Base-by-base conservation (phyloP, 1,140 invertebrate genomes). In the Battus philenor region DNA sequence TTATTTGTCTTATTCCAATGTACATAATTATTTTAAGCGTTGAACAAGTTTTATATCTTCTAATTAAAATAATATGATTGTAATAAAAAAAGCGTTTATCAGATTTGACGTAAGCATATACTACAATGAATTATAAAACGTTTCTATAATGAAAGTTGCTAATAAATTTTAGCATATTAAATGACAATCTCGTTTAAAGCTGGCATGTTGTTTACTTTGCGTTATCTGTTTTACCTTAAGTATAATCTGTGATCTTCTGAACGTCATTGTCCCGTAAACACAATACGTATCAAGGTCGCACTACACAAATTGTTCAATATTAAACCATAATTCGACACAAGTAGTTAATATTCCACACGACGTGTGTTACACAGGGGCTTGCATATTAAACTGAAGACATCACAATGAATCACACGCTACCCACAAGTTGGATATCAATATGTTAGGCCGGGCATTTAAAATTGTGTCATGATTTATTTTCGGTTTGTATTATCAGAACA, bases 171-270 rank as follows among this genome's bases (percentile, higher is more conserved):
- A n/a, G n/a, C n/a, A n/a, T n/a, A n/a, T n/a, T n/a, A n/a, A n/a
- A n/a, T n/a, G n/a, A n/a, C n/a, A n/a, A n/a, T n/a, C n/a, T n/a
- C n/a, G n/a, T n/a, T n/a, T n/a, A n/a, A n/a, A n/a, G n/a, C n/a
- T n/a, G n/a, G n/a, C n/a, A n/a, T n/a, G n/a, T n/a, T n/a, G n/a
- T n/a, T n/a, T n/a, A n/a, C n/a, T n/a, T n/a, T n/a, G n/a, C n/a
- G n/a, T n/a, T n/a, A n/a, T n/a, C n/a, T n/a, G n/a, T n/a, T n/a
- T 29, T 45, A 55, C 52, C 55, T 53, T 54, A 15, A 45, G 31
- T 29, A 59, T 30, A 20, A 54, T 50, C 13, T 59, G 65, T 9
- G 65, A 72, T 41, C 33, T 66, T 44, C 60, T 60, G 16, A 53
- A 57, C 12, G 59, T 64, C 68, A 67, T 68, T 44, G 44, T 61